Percentiles rank a stretch among this genome's conserved stretches.
Evolutionary conservation across 2,888 invertebrate species (phyloP).

Genomic region (Osedax fenrisi): DNA sequence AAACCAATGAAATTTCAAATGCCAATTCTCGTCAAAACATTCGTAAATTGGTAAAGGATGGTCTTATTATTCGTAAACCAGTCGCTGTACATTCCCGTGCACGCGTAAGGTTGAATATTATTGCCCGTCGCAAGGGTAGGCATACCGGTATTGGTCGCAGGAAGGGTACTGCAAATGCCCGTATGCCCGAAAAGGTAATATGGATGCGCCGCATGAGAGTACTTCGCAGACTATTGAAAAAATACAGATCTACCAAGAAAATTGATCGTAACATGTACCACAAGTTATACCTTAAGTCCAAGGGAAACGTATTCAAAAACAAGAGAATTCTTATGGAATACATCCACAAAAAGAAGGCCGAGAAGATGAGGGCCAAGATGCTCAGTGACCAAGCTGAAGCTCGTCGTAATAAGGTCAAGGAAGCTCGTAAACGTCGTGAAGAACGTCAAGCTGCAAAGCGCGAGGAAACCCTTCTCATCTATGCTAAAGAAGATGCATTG

Average conservation of each 20-base stretch:
- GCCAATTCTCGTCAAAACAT: slow-evolving; percentile 98
- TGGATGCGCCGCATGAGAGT: slow-evolving; percentile 91
- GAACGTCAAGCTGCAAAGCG: slow-evolving; percentile 86
- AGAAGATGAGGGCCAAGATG: slow-evolving; percentile 95
- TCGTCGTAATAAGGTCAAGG: slow-evolving; percentile 84
- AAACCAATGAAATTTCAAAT: slow-evolving; percentile 97
- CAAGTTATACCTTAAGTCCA: slow-evolving; percentile 94
- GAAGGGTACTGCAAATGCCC: slow-evolving; percentile 97
- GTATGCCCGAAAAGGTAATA: slow-evolving; percentile 87
- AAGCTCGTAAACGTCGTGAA: slow-evolving; percentile 88
- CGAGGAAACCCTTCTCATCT: slow-evolving; percentile 64
- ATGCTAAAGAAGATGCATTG: slow-evolving; percentile 44
- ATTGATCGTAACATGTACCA: slow-evolving; percentile 98
- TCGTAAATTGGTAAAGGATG: slow-evolving; percentile 96
- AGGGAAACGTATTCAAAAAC: slow-evolving; percentile 69
- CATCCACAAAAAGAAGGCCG: slow-evolving; percentile 99
- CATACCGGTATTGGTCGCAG: slow-evolving; percentile 98
- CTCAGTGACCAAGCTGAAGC: slow-evolving; percentile 91
- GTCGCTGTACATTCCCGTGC: slow-evolving; percentile 96
- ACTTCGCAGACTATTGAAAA: slow-evolving; percentile 80
- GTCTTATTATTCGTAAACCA: slow-evolving; percentile 97
- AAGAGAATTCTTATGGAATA: slow-evolving; percentile 99
- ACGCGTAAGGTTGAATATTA: slow-evolving; percentile 90
- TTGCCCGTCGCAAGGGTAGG: slow-evolving; percentile 92
- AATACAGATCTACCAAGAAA: slow-evolving; percentile 86